Percentiles rank a stretch among this genome's conserved stretches.
These are phyloP conservation scores for Drosophila diplacantha DNA, from an alignment of 2,888 invertebrate species.

Conservation along the genomic window DNA sequence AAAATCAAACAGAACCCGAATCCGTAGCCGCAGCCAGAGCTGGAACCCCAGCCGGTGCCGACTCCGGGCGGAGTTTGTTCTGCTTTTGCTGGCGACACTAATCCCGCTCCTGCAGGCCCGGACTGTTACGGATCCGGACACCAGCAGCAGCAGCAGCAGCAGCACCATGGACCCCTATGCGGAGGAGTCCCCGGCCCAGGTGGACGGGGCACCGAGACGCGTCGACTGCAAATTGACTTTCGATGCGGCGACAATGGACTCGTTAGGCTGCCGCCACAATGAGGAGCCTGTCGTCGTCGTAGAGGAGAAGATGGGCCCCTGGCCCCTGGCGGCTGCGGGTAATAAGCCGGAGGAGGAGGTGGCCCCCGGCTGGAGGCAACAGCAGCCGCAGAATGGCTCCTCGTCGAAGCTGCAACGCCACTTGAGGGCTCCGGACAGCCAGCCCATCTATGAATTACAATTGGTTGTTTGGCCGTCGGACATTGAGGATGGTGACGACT, in stretches of 20 bases:
- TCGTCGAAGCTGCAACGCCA: constrained; percentile 28
- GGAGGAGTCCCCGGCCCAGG: constrained; percentile 18
- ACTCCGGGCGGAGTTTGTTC: constrained; percentile 1
- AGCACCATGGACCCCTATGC: constrained; percentile 16
- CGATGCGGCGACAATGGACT: constrained; percentile 68
- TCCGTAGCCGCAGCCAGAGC: constrained; percentile 6
- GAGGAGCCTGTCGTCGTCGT: constrained; percentile 16
- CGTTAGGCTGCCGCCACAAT: constrained; percentile 59
- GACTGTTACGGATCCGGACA: constrained; percentile 18
- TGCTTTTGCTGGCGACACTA: constrained; percentile 47
- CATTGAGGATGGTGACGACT: constrained; percentile 55
- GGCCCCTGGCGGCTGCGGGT: constrained; percentile 30
- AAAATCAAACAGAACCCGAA: constrained; percentile 46
- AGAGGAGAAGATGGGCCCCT: too few relatives aligned
- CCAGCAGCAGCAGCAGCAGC: neutral
- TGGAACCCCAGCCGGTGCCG: constrained; percentile 13
- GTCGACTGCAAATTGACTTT: constrained; percentile 69
- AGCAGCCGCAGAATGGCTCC: neutral
- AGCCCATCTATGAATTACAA: constrained; percentile 72
- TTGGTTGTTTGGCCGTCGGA: constrained; percentile 72
- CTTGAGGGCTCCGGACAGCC: constrained; percentile 36
- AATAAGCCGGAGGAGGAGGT: constrained; percentile 61
- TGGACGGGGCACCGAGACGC: constrained; percentile 35
- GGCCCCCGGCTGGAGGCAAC: too few relatives aligned
- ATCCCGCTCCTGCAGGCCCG: constrained; percentile 48